phyloP scores from a whole-genome alignment of 2,113 vertebrate species.

The Pelobates fuscus region DNA sequence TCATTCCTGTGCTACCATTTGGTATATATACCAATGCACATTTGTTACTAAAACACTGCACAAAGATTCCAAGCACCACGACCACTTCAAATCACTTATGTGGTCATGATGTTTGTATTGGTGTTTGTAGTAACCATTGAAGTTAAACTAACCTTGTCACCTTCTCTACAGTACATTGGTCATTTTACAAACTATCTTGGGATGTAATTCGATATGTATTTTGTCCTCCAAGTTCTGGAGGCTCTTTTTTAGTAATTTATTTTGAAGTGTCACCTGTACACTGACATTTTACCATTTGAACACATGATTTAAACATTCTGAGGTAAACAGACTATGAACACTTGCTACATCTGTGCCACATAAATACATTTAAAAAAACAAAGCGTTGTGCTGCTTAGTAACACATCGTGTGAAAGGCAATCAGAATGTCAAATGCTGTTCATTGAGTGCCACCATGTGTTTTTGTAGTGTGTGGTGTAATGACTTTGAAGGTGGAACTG shows the following conservation, averaged over 20 bases:
- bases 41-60: no score
- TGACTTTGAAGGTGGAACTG: constrained; percentile 24
- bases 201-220: no score
- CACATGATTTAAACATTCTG: neutral
- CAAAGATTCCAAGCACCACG: no score
- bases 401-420: neutral
- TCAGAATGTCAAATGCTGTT: neutral
- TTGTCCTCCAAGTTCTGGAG: no score
- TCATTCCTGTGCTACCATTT: no score
- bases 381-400: neutral
- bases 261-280: neutral
- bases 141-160: no score
- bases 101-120: no score
- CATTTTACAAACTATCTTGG: no score
- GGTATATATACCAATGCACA: no score
- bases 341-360: neutral
- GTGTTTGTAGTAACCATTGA: no score
- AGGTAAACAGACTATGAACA: neutral
- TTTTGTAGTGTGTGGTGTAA: constrained; percentile 12
- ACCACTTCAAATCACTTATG: no score
- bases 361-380: neutral
- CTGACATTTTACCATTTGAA: neutral
- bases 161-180: no score
- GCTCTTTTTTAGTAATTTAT: neutral
- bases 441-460: constrained; percentile 26